These are phyloP conservation scores for Gallinago stenura DNA, from an alignment of 2,797 vertebrate species.

Conservation along the genomic window DNA sequence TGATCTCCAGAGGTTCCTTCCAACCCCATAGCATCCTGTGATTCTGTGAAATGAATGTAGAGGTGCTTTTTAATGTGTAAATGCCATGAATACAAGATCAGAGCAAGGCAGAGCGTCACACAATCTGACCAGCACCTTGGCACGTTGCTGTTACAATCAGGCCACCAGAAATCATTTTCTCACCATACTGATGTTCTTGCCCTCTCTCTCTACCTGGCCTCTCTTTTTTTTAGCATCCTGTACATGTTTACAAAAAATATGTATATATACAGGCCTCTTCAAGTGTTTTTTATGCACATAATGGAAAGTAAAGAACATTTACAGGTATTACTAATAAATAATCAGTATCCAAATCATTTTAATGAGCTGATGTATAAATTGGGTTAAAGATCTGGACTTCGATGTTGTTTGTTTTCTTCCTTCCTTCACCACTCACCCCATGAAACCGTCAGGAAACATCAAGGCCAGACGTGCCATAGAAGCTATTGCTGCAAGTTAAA, in stretches of 20 bases:
- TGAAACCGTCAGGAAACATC: background rate
- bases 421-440: background rate
- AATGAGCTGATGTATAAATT: background rate
- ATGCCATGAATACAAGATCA: background rate
- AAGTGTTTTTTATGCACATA: background rate
- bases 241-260: background rate
- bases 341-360: background rate
- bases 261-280: fast-evolving
- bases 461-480: background rate
- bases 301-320: background rate
- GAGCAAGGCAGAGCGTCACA: background rate
- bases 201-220: background rate
- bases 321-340: background rate
- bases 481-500: background rate
- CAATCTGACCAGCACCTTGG: background rate
- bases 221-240: background rate
- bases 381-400: background rate
- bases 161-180: background rate
- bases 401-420: background rate
- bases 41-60: background rate
- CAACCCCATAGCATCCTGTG: too few relatives aligned
- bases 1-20: too few relatives aligned
- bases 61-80: background rate
- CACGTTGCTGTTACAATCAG: background rate
- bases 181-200: background rate